These are phyloP conservation scores for Aplysia californica DNA, from an alignment of 1,140 invertebrate species.

Conservation along the genomic window DNA sequence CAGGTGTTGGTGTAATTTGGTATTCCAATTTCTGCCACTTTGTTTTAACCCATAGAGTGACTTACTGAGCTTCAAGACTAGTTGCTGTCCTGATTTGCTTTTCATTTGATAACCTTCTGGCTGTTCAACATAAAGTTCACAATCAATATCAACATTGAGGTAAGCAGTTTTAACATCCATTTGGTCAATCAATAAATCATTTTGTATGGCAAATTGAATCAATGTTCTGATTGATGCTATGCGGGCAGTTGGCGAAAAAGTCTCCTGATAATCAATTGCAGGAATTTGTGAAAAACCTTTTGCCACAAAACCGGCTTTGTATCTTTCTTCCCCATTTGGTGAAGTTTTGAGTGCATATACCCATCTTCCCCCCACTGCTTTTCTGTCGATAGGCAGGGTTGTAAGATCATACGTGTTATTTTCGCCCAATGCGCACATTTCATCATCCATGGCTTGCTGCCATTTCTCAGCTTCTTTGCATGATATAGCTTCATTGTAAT, in stretches of 20 bases:
- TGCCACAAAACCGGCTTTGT: slow-evolving; percentile 65
- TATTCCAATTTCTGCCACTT: slow-evolving; percentile 38
- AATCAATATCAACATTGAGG: slow-evolving; percentile 39
- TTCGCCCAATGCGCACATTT: slow-evolving; percentile 58
- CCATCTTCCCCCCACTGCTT: slow-evolving; percentile 60
- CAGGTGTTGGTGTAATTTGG: slow-evolving; percentile 55
- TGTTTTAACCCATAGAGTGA: slow-evolving; percentile 46
- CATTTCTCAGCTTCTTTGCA: slow-evolving; percentile 51
- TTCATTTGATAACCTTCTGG: slow-evolving; percentile 28
- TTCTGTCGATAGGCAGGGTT: slow-evolving; percentile 57
- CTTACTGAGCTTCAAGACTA: slow-evolving; percentile 41
- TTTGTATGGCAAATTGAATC: slow-evolving; percentile 35
- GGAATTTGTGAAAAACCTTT: slow-evolving; percentile 57
- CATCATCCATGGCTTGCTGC: slow-evolving; percentile 61
- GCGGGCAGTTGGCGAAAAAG: slow-evolving; percentile 42
- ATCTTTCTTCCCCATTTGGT: slow-evolving; percentile 32
- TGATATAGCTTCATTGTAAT: slow-evolving; percentile 55
- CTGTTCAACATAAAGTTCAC: slow-evolving; percentile 41
- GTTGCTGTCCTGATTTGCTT: slow-evolving; percentile 14
- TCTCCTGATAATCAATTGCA: slow-evolving; percentile 46
- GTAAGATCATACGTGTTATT: slow-evolving; percentile 64
- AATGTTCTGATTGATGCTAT: slow-evolving; percentile 42
- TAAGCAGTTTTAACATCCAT: slow-evolving; percentile 46
- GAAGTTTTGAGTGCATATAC: slow-evolving; percentile 48
- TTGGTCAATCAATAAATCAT: slow-evolving; percentile 36